Base-by-base conservation (phyloP, 2,888 invertebrate genomes). In the Xylocampa areola region DNA sequence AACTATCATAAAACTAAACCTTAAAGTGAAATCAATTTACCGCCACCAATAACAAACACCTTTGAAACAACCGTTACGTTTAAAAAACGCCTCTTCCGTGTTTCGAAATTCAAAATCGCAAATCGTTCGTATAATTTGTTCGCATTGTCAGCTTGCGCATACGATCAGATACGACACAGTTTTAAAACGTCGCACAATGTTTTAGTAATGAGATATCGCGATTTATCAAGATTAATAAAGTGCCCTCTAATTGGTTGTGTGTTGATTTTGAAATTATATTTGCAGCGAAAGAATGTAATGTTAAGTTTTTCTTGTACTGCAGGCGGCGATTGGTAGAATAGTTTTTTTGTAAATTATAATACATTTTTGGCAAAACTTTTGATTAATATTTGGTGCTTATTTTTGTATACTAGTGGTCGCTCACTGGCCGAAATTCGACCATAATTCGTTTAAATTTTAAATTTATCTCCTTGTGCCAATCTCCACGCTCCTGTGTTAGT, bases 131-230 rank as follows among this genome's bases (percentile, higher is more conserved):
- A 58, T 69, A 77, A 76, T 78, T 77, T 74, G 68, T 68, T 61
- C 68, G 75, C 78, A 83, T 85, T 86, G 87, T 84, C 89, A 89
- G 87, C 88, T 88, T 85, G 88, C 84, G 50, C 54, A 63, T 44
- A 35, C 53, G 48, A 75, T 68, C 75, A 33, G 83, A 85, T 84
- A 84, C 58, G 47, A 58, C 48, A 54, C 61, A 71, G 63, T 78
- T 80, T 58, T 40, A 54, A 59, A 59, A 54, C 41, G 66, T 54
- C 45, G 57, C 72, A 60, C 68, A 52, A 55, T 62, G 58, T 55
- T 68, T 74, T 51, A 40, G 43, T 75, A 73, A 73, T 74, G 58
- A 68, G 74, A 62, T 65, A 65, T 68, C 37, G 25, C 55, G 55
- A 74, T 59, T 49, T 68, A 73, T 74, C 71, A 68, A 74, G 61